A percentile compares a stretch with the other conserved stretches of the same genome.
Evolutionary conservation across 2,113 vertebrate genomes (phyloP).

Genomic region (Chionodraco myersi): DNA sequence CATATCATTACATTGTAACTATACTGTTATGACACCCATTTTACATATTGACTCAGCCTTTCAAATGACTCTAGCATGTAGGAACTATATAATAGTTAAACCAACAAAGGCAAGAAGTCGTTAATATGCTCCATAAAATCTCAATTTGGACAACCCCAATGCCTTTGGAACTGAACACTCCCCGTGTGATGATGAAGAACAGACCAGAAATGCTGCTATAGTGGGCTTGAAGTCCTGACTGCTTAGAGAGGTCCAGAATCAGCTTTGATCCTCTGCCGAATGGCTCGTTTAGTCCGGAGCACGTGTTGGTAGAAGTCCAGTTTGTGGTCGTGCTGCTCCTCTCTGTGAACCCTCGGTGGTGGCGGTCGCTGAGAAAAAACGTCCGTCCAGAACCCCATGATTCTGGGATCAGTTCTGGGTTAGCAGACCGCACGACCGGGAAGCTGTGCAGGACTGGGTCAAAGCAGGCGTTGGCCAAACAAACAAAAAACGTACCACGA

Average conservation of each 20-base stretch:
- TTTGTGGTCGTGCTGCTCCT: constrained; percentile 5
- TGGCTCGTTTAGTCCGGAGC: neutral
- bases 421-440: constrained; percentile 59
- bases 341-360: constrained; percentile 23
- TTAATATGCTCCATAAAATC: constrained; percentile 1
- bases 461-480: constrained; percentile 56
- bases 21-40: no score
- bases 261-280: neutral
- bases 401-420: constrained; percentile 68
- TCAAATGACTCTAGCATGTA: no score
- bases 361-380: constrained; percentile 11
- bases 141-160: neutral
- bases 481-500: constrained; percentile 33
- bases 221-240: neutral
- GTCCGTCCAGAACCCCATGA: constrained; percentile 25
- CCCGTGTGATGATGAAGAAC: neutral
- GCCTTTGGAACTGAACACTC: neutral
- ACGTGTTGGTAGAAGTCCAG: neutral
- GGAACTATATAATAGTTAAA: neutral
- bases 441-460: constrained; percentile 61
- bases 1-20: no score
- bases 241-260: neutral
- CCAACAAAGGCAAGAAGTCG: neutral
- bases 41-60: no score
- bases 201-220: neutral